Evolutionary conservation across 2,113 vertebrate species (phyloP).

Genomic region (Lagopus leucura): DNA sequence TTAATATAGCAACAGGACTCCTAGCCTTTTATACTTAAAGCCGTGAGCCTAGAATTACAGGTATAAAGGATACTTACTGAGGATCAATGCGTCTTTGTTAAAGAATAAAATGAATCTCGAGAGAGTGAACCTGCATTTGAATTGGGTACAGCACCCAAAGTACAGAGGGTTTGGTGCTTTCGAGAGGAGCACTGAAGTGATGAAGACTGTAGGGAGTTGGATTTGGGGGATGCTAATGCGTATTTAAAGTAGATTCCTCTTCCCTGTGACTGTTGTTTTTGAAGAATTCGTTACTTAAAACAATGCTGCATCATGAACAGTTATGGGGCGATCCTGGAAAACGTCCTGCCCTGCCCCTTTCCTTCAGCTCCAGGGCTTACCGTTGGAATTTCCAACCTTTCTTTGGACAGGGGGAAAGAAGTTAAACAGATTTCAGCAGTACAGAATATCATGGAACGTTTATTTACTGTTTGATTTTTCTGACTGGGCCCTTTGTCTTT

Average conservation of each 20-base stretch:
- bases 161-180: background rate
- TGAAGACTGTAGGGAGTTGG: background rate
- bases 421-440: background rate
- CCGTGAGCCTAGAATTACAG: background rate
- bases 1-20: slow-evolving; percentile 22
- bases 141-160: background rate
- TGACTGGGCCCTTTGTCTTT: background rate
- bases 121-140: background rate
- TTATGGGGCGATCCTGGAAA: accelerated
- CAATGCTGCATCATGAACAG: background rate
- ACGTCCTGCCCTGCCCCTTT: background rate
- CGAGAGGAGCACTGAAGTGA: background rate
- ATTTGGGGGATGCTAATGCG: background rate
- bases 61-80: background rate
- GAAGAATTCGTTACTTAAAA: background rate
- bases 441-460: background rate
- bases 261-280: background rate
- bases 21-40: background rate
- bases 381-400: background rate
- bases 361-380: background rate
- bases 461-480: accelerated
- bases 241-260: background rate
- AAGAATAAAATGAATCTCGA: background rate
- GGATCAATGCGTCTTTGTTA: background rate
- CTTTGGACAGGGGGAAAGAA: background rate